Evolutionary conservation across 2,113 vertebrate genomes (phyloP).

Genomic region (Mystacornis crossleyi): DNA sequence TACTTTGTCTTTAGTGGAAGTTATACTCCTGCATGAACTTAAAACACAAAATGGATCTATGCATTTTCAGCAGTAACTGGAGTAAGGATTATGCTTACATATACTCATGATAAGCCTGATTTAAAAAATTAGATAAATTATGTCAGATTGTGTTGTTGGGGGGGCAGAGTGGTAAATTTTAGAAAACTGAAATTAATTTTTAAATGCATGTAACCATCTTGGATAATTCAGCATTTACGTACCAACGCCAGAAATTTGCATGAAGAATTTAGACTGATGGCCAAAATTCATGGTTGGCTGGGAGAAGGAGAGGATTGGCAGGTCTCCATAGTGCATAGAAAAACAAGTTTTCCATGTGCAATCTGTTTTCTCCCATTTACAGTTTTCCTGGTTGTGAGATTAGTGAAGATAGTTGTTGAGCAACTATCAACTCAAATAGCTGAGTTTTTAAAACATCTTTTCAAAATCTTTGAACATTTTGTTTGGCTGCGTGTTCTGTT

Average conservation of each 20-base stretch:
- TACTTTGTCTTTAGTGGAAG: not conserved
- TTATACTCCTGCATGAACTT: not conserved
- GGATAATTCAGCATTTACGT: constrained; percentile 2
- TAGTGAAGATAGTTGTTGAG: not conserved
- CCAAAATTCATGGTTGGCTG: constrained; percentile 53
- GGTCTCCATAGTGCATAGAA: constrained; percentile 1
- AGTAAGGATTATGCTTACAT: not conserved
- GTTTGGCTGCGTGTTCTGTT: not conserved
- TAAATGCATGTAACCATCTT: not conserved
- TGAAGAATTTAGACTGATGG: constrained; percentile 47
- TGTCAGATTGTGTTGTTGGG: not conserved
- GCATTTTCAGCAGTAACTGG: not conserved
- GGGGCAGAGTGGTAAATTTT: not conserved
- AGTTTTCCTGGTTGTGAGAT: not conserved
- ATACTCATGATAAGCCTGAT: not conserved
- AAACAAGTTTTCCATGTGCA: constrained; percentile 48
- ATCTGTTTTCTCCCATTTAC: constrained; percentile 46
- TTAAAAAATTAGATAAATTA: not conserved
- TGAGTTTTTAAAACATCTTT: constrained; percentile 9
- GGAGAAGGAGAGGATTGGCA: constrained; percentile 45
- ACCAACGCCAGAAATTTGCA: constrained; percentile 21
- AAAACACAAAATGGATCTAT: not conserved
- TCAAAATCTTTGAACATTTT: not conserved
- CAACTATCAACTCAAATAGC: not conserved
- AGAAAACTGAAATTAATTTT: constrained; percentile 12